Percentiles rank a stretch among this genome's conserved stretches.
Evolutionary conservation across 2,797 vertebrate species (phyloP).

Genomic region (Coregonus sp.): DNA sequence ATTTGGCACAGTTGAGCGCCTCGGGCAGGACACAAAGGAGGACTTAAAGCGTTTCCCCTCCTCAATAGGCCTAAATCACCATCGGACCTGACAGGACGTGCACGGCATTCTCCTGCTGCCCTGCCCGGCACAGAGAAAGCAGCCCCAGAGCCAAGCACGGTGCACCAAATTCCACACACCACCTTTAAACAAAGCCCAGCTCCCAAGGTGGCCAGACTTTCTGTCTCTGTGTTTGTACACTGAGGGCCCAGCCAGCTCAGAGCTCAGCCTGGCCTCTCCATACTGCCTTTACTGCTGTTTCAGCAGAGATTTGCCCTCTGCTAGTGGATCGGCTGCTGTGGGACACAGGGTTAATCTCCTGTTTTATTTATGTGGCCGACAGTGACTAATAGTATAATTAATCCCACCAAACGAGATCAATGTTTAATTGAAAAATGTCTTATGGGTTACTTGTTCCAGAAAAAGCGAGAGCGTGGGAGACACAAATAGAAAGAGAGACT

Average conservation of each 20-base stretch:
- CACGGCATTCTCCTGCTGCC: conserved; percentile 49
- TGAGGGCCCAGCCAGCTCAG: conserved; percentile 29
- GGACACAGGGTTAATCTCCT: conserved; percentile 27
- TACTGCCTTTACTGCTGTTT: conserved; percentile 60
- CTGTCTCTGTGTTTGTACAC: conserved; percentile 70
- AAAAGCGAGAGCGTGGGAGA: conserved; percentile 9
- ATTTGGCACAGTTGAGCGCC: conserved; percentile 44
- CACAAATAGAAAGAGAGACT: background rate
- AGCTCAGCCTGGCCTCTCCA: conserved; percentile 41
- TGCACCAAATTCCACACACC: conserved; percentile 71
- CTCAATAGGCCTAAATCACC: conserved; percentile 55
- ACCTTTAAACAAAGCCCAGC: conserved; percentile 72
- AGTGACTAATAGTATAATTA: conserved; percentile 63
- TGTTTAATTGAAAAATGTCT: conserved; percentile 25
- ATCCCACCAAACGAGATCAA: conserved; percentile 17
- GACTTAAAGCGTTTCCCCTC: conserved; percentile 49
- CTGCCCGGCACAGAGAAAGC: conserved; percentile 56
- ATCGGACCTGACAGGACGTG: conserved; percentile 56
- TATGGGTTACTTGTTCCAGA: conserved; percentile 7
- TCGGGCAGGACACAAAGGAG: conserved; percentile 40
- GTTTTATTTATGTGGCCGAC: conserved; percentile 25
- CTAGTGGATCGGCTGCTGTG: conserved; percentile 42
- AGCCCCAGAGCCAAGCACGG: conserved; percentile 46
- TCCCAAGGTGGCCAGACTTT: conserved; percentile 54
- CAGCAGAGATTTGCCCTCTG: conserved; percentile 47